phyloP scores from a whole-genome alignment of 2,888 invertebrate genomes.

The Melikaiella ostensackeni region DNA sequence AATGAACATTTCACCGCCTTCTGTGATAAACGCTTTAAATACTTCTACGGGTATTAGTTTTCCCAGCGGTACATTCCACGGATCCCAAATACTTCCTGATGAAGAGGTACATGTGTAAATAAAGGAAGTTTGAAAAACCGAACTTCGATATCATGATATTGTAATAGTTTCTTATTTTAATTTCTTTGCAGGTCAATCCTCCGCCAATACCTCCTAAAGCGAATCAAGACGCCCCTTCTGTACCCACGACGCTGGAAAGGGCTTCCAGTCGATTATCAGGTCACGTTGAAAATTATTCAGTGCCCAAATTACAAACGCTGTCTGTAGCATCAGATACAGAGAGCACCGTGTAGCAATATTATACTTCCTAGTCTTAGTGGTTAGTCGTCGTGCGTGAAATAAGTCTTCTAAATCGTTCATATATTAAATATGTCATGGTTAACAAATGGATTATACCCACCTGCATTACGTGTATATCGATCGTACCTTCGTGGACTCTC shows the following conservation, averaged over 20 bases:
- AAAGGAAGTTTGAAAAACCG: neutral
- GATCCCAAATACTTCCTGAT: constrained; percentile 66
- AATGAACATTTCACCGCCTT: constrained; percentile 75
- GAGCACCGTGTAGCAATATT: constrained; percentile 70
- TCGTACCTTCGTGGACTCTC: constrained; percentile 52
- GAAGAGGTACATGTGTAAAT: constrained; percentile 64
- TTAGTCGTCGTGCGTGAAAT: constrained; percentile 54
- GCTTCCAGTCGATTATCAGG: constrained; percentile 64
- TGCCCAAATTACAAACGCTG: constrained; percentile 74
- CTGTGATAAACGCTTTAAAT: constrained; percentile 71
- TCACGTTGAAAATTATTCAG: constrained; percentile 75
- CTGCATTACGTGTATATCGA: constrained; percentile 39
- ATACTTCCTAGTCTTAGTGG: constrained; percentile 67
- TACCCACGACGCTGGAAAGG: constrained; percentile 74
- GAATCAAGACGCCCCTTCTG: constrained; percentile 73
- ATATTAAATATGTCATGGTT: constrained; percentile 12
- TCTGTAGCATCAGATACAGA: constrained; percentile 74
- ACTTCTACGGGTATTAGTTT: constrained; percentile 68
- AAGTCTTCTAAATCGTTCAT: constrained; percentile 40
- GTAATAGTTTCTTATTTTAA: neutral
- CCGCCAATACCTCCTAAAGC: constrained; percentile 76
- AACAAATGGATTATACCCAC: neutral
- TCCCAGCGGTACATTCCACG: constrained; percentile 68
- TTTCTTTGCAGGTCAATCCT: constrained; percentile 67
- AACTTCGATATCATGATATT: too few species aligned